phyloP scores from a whole-genome alignment of 2,797 vertebrate genomes.

The Tadarida brasiliensis region DNA sequence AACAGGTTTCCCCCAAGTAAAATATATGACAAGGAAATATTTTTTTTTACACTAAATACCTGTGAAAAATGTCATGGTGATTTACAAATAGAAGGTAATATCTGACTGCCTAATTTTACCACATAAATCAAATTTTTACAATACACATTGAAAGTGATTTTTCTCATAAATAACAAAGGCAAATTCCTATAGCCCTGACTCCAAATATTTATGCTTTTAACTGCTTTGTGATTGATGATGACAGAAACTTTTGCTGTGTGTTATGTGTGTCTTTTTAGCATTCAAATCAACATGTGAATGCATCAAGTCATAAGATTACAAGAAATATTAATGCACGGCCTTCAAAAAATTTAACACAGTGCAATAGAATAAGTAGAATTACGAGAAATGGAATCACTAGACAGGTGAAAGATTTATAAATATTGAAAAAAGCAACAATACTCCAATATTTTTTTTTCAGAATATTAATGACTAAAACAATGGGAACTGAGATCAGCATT shows the following conservation, averaged over 20 bases:
- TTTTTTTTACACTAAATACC: constrained; percentile 86
- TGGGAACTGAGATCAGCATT: constrained; percentile 47
- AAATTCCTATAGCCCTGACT: constrained; percentile 73
- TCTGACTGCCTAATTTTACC: constrained; percentile 85
- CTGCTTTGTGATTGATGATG: constrained; percentile 69
- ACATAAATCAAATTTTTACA: constrained; percentile 86
- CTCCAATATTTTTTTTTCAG: background rate
- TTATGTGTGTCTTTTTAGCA: constrained; percentile 68
- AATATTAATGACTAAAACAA: constrained; percentile 58
- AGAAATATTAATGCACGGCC: constrained; percentile 74
- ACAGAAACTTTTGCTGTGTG: constrained; percentile 75
- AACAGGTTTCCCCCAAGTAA: background rate
- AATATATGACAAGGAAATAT: background rate
- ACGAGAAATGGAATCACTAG: constrained; percentile 73
- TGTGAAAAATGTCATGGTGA: constrained; percentile 89
- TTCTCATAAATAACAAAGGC: constrained; percentile 77
- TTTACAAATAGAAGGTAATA: constrained; percentile 88
- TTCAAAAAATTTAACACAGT: constrained; percentile 52
- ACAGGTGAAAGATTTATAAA: constrained; percentile 70
- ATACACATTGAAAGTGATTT: constrained; percentile 80
- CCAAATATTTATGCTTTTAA: constrained; percentile 83
- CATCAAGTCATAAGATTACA: constrained; percentile 67
- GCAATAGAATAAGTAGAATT: constrained; percentile 74
- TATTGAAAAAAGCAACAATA: constrained; percentile 39
- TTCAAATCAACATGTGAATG: constrained; percentile 79